Evolutionary conservation across 2,888 invertebrate species (phyloP), one percentile per base, ranked within the genome.

Genomic region (Seladonia tumulorum): DNA sequence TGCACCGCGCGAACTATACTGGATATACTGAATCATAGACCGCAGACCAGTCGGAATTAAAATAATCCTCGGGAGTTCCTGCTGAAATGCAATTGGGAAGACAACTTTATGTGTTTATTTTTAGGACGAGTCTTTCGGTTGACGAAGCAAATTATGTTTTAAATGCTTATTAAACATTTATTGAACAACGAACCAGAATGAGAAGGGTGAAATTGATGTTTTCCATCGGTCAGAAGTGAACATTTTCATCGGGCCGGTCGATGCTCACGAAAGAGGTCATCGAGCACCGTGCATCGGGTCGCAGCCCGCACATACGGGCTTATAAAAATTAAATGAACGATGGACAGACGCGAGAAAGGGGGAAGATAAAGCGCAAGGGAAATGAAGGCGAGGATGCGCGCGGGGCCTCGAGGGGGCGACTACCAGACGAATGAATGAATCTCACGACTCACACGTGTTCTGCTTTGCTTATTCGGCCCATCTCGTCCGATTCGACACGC

Each of bases 371-470:
- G 85, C 90, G 82, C 79, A 82, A 81, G 79, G 82, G 82, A 86
- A 86, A 86, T 83, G 86, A 86, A 81, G 82, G 79, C 72, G 83
- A 85, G 68, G 76, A 81, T 60, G 35, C 39, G 45, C 4, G 25
- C 14, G 53, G 77, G 76, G 39, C n/a, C 5, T 49, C 60, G 25
- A 49, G 60, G 86, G 49, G 79, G 66, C 42, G 60, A 74, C 63
- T 79, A 78, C 79, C 88, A 87, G 88, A 87, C 91, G 90, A 90
- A 88, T 91, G 91, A 91, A 91, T 91, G 91, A 91, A 91, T 90
- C 89, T 88, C 90, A 90, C 90, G 87, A 83, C 84, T 85, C 89
- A 89, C 87, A 87, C 87, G 90, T 90, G 91, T 91, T 91, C 85
- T 79, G 88, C 84, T 88, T 90, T 86, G 88, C 86, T 87, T 89